Percentiles rank a stretch among this genome's conserved stretches.
These are phyloP conservation scores for Ataeniobius toweri DNA, from an alignment of 2,797 vertebrate species.

Conservation along the genomic window DNA sequence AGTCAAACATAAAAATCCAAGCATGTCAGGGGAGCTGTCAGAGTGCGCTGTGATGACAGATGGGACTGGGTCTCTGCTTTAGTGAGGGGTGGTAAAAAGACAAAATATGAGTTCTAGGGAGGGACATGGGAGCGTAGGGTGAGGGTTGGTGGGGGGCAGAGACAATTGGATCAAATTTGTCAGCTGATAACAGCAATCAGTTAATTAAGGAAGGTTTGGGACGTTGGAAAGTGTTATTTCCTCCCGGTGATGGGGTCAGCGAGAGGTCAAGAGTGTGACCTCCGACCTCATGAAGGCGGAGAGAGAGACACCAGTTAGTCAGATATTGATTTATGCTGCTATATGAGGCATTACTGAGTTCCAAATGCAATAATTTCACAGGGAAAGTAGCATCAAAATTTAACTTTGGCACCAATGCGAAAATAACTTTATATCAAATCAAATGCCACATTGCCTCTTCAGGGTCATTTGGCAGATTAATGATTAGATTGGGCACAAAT, in stretches of 20 bases:
- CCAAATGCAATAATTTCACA: conserved; percentile 32
- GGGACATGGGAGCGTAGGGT: conserved; percentile 62
- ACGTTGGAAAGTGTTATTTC: conserved; percentile 70
- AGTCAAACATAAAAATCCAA: conserved; percentile 86
- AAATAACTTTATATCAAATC: neutral
- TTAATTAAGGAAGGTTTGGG: conserved; percentile 63
- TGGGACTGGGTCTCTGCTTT: conserved; percentile 71
- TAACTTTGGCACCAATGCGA: neutral
- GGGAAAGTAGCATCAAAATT: neutral
- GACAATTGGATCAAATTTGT: conserved; percentile 73
- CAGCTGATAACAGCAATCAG: conserved; percentile 75
- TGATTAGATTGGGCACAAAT: neutral
- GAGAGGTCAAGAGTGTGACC: conserved; percentile 79
- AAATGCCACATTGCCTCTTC: neutral
- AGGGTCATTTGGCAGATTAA: neutral
- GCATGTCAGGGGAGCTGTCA: conserved; percentile 85
- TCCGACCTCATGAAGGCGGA: conserved; percentile 54
- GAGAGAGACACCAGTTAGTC: conserved; percentile 38
- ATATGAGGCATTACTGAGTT: conserved; percentile 45
- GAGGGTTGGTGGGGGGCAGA: conserved; percentile 39
- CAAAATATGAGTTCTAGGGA: conserved; percentile 74
- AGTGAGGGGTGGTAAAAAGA: conserved; percentile 78
- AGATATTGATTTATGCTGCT: conserved; percentile 59
- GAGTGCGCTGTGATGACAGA: conserved; percentile 78
- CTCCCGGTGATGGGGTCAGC: conserved; percentile 70